phyloP scores from a whole-genome alignment of 2,888 invertebrate species.

The Syrista parreyssii region DNA sequence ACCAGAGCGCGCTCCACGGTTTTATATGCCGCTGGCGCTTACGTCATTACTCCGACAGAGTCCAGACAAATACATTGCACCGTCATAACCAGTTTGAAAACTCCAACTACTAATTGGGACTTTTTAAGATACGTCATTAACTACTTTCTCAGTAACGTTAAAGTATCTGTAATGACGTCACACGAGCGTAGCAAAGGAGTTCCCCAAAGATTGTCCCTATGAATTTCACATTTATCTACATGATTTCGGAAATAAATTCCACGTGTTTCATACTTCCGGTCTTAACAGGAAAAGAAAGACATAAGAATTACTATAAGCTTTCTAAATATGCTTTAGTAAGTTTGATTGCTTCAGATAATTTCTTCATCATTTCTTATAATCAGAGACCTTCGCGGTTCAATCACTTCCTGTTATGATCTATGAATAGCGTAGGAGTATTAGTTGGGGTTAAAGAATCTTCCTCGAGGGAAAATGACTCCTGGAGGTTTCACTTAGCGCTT shows the following conservation, averaged over 20 bases:
- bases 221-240: not conserved
- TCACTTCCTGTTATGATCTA: not conserved
- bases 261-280: not conserved
- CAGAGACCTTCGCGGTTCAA: not conserved
- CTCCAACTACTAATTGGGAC: not conserved
- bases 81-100: not conserved
- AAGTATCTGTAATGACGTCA: not conserved
- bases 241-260: not conserved
- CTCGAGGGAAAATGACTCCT: not conserved
- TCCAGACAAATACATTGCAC: not conserved
- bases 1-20: slow-evolving; percentile 4
- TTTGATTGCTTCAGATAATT: too few relatives aligned
- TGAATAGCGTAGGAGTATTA: not conserved
- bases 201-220: not conserved
- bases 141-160: not conserved
- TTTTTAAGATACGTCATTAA: not conserved
- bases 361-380: too few relatives aligned
- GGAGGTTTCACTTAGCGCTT: not conserved
- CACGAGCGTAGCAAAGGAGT: not conserved
- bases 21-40: slow-evolving; percentile 10
- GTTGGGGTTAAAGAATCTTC: not conserved
- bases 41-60: not conserved
- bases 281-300: not conserved
- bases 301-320: not conserved
- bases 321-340: not conserved